Evolutionary conservation across 2,888 invertebrate genomes (phyloP).

Genomic region (Autographa pulchrina): DNA sequence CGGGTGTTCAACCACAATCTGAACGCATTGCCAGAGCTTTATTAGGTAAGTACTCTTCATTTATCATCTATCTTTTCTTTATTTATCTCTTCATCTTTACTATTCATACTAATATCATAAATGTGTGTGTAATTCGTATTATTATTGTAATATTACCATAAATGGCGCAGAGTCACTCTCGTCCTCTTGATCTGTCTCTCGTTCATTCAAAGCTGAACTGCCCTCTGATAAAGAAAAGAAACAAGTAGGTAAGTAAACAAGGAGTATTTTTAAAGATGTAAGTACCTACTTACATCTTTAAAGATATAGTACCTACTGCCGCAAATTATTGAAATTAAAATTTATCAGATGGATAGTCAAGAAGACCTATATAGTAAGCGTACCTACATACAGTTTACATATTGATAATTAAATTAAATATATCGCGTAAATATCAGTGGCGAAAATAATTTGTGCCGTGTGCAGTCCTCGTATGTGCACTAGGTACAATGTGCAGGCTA

Average conservation of each 20-base stretch:
- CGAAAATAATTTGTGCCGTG: not conserved
- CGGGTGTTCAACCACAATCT: conserved; percentile 71
- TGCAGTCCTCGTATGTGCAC: not conserved
- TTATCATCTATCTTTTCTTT: too few relatives aligned
- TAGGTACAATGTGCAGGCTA: not conserved
- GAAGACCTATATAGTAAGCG: too few relatives aligned
- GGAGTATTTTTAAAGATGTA: not conserved
- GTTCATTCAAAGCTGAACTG: conserved; percentile 20
- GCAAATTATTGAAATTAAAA: not conserved
- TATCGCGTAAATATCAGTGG: too few relatives aligned
- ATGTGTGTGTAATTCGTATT: too few relatives aligned
- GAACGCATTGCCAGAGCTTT: not conserved
- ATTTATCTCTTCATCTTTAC: too few relatives aligned
- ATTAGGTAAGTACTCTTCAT: too few relatives aligned
- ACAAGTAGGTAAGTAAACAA: too few relatives aligned
- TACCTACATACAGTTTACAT: too few relatives aligned
- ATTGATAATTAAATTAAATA: too few relatives aligned
- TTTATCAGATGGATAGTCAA: too few relatives aligned
- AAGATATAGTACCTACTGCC: not conserved
- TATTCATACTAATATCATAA: too few relatives aligned
- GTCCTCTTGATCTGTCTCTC: conserved; percentile 54
- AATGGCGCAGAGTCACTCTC: conserved; percentile 74
- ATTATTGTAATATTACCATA: conserved; percentile 62
- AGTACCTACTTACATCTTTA: not conserved
- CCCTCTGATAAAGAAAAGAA: conserved; percentile 17